phyloP scores from a whole-genome alignment of 2,797 vertebrate genomes.

The Sus cebifrons region DNA sequence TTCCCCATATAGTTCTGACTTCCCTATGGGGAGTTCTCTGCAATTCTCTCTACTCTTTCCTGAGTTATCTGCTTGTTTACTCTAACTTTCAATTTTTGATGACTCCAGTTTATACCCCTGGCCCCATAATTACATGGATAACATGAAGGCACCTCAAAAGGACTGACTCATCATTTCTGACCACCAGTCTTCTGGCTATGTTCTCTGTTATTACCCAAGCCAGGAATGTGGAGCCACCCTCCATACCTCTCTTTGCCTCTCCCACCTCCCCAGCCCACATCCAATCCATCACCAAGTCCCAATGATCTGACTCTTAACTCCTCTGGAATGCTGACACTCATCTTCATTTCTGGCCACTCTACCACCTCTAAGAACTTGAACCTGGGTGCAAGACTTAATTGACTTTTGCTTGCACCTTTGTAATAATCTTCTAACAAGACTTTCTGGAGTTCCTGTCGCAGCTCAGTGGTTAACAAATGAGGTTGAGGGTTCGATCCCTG shows the following conservation, averaged over 20 bases:
- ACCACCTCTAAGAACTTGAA: slow-evolving; percentile 25
- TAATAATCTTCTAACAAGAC: neutral
- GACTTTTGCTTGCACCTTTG: neutral
- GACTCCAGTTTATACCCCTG: neutral
- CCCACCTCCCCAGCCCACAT: neutral
- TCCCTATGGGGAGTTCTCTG: neutral
- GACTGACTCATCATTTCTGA: neutral
- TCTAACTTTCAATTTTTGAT: neutral
- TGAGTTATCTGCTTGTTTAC: neutral
- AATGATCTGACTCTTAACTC: neutral
- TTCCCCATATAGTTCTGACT: neutral
- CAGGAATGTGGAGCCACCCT: neutral
- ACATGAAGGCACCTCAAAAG: neutral
- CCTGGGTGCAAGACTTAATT: neutral
- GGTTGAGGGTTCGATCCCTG: too few relatives aligned
- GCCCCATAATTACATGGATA: neutral
- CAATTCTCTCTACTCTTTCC: neutral
- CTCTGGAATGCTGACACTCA: neutral
- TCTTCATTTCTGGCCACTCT: slow-evolving; percentile 10
- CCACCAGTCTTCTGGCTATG: neutral
- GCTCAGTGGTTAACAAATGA: too few relatives aligned
- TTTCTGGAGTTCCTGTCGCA: neutral
- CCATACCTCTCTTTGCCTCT: neutral
- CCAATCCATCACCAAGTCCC: neutral
- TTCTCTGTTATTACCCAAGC: neutral